Base-by-base conservation (phyloP, 2,888 invertebrate species). In the Aspidapion aeneum region DNA sequence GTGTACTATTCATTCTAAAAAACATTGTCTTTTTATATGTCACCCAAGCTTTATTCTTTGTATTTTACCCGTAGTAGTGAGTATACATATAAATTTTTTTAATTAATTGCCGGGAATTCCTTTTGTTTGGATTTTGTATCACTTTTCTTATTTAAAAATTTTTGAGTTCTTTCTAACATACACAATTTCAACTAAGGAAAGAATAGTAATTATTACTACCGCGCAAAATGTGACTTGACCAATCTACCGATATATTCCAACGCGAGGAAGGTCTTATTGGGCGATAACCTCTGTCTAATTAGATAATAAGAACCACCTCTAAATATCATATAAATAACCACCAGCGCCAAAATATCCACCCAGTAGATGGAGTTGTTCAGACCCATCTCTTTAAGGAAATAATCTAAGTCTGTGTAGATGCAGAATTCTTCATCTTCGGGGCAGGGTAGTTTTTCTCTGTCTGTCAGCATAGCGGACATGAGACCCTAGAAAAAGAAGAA, bases 391-490 rank as follows among this genome's bases (percentile, higher is more conserved):
- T 85, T 83, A 12, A 95, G 83, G 70, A 97, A 87, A 74, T 90
- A 88, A n/a, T 83, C 80, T 0, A 91, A 87, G 71, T 88, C 86
- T 55, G 86, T 87, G 73, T 89, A 93, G 73, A 90, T 88, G 74
- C 94, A 94, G 74, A 90, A 91, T 3, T 85, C 80, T 64, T 88
- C 88, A 0, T 84, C 80, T 0, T 85, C 82, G 0, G 90, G 90
- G 77, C 96, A 97, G 16, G 87, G 81, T 16, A 96, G 82, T 65
- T 88, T 87, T 0, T 83, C 84, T 55, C 96, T 82, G 61, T 90
- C 87, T 52, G 86, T 85, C 73, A 96, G 94, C 55, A 96, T 87
- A 0, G 93, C 87, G 1, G 88, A 85, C 1, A 93, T 85, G 0
- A 93, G 82, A 0, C 93, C 94, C 35, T 75, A 96, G 93, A 65